Base-by-base conservation (phyloP, 2,113 vertebrate genomes). In the Plecturocebus donacophilus region DNA sequence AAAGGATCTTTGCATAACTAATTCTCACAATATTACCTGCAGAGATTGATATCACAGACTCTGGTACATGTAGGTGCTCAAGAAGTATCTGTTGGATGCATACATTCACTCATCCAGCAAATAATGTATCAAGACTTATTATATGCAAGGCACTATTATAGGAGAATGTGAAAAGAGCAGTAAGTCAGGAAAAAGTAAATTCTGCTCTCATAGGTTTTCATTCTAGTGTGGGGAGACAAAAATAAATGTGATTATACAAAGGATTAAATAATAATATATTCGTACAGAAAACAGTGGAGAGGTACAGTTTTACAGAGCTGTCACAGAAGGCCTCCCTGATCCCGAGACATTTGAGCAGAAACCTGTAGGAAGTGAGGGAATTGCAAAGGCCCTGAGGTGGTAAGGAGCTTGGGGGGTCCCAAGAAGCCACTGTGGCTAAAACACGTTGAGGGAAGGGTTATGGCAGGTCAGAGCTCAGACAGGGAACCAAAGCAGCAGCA, bases 241-340 rank as follows among this genome's bases (percentile, higher is more conserved):
- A 82, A 32, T 16, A 86, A 82, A 25, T 27, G 54, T 21, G 76
- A 56, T 35, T 80, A 54, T 16, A 49, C 16, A 95, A 56, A 13
- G 64, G 7, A 75, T 79, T 84, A 94, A 96, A 77, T 38, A 90
- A 77, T 35, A 84, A 45, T 35, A 61, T 47, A 27, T 79, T 6
- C 52, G 13, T 42, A 42, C 14, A 23, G 75, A 32, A 21, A 86
- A 70, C 0, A 70, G 30, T 14, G 20, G n/a, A 93, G 40, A 25
- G 10, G 32, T n/a, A 0, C 32, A 56, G 21, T 89, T 85, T 81
- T 83, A n/a, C 21, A 71, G 9, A 27, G 47, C 1, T 14, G 35
- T 52, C 25, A 11, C 19, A 5, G 35, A 87, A 85, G 40, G 0
- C 13, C 32, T 77, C 38, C 56, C 49, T 30, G 32, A 77, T 35